Percentiles rank a stretch among this genome's conserved stretches.
These are phyloP conservation scores for Sorex fumeus DNA, from an alignment of 2,113 vertebrate genomes.

Conservation along the genomic window DNA sequence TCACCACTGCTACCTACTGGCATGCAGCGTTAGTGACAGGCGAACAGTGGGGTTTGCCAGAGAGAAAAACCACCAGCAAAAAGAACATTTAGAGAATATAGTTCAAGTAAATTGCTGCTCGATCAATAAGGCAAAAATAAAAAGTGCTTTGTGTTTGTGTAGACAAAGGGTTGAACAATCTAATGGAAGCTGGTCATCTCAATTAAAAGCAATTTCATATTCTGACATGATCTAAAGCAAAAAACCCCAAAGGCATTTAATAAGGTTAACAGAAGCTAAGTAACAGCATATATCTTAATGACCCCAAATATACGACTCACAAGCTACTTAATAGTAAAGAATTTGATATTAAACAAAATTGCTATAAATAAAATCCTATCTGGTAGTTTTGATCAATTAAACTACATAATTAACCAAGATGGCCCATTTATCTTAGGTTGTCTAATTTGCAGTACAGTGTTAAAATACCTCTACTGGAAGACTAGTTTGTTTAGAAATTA, in stretches of 20 bases:
- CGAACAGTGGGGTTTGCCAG: constrained; percentile 60
- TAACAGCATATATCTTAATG: constrained; percentile 69
- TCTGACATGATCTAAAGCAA: constrained; percentile 60
- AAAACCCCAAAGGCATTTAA: constrained; percentile 56
- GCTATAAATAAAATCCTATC: constrained; percentile 84
- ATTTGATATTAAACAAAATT: constrained; percentile 74
- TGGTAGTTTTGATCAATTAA: constrained; percentile 86
- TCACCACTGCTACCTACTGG: constrained; percentile 94
- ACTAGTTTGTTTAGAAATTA: constrained; percentile 88
- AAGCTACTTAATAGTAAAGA: constrained; percentile 75
- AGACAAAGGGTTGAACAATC: constrained; percentile 44
- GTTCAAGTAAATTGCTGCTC: constrained; percentile 69
- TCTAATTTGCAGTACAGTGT: constrained; percentile 72
- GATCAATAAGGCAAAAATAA: constrained; percentile 72
- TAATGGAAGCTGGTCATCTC: constrained; percentile 75
- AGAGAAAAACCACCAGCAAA: background rate
- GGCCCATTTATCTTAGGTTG: constrained; percentile 81
- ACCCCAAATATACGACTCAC: constrained; percentile 40
- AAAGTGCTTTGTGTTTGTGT: constrained; percentile 62
- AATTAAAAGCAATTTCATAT: constrained; percentile 80
- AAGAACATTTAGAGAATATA: background rate
- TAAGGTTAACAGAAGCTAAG: constrained; percentile 75
- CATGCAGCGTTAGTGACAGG: constrained; percentile 75
- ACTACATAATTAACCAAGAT: constrained; percentile 85
- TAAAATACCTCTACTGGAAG: constrained; percentile 79